Evolutionary conservation across 2,797 vertebrate species (phyloP).

Genomic region (Saguinus oedipus): DNA sequence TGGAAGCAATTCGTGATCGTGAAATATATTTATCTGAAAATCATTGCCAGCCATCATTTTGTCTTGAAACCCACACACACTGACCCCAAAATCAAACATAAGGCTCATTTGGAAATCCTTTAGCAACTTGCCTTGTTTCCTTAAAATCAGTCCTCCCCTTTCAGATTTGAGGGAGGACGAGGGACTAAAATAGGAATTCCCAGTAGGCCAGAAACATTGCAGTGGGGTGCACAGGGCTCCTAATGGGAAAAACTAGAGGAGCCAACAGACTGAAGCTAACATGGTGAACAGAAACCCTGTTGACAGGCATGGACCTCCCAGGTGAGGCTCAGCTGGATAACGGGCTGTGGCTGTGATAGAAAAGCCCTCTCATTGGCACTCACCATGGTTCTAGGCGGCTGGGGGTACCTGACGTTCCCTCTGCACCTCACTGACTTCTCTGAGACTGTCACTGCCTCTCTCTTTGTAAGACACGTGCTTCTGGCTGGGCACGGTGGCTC

Average conservation of each 20-base stretch:
- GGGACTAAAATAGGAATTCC: neutral
- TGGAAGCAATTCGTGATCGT: neutral
- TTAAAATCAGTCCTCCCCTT: neutral
- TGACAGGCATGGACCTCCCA: rapidly evolving
- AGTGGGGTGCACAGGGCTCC: neutral
- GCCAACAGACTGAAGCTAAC: neutral
- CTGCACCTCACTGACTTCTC: neutral
- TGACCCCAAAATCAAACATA: neutral
- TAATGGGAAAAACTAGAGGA: neutral
- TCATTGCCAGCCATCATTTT: neutral
- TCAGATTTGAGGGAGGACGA: neutral
- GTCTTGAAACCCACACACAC: neutral
- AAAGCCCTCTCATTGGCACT: neutral
- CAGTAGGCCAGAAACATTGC: neutral
- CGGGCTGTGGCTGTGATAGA: neutral
- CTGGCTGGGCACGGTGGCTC: neutral
- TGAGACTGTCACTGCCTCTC: neutral
- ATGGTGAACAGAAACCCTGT: neutral
- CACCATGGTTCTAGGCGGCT: neutral
- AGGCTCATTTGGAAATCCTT: neutral
- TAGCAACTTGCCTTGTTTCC: neutral
- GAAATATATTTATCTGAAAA: neutral
- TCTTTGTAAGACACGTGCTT: neutral
- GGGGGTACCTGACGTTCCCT: neutral
- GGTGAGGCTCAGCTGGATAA: neutral